Conservation (phyloP, 2,113 vertebrate species). For the Oryzias woworae region DNA sequence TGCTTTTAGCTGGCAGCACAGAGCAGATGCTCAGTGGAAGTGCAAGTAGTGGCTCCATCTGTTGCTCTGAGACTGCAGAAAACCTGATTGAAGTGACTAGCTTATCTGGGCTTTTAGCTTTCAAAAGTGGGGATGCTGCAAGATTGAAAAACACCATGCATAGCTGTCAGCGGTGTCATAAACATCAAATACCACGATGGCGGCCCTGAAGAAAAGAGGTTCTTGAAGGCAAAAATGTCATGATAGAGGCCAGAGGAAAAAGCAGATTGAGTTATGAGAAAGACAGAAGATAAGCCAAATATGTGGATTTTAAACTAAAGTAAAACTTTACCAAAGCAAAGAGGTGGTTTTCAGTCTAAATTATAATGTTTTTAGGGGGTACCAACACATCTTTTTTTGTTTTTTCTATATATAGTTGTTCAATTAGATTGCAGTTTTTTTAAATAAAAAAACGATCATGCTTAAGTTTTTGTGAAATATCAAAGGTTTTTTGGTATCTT, state of each 20-base stretch:
- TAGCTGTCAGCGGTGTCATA: constrained; percentile 39
- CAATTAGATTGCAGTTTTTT: no score
- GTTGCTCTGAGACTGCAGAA: constrained; percentile 54
- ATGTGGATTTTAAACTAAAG: constrained; percentile 1
- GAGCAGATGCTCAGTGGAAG: constrained; percentile 60
- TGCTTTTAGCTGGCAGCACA: constrained; percentile 45
- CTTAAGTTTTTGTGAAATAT: no score
- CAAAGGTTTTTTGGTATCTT: no score
- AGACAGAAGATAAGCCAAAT: neutral
- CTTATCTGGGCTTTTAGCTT: constrained; percentile 50
- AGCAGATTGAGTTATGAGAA: constrained; percentile 17
- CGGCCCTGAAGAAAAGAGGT: constrained; percentile 22
- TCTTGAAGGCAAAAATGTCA: constrained; percentile 30
- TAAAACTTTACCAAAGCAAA: no score
- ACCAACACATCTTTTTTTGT: no score
- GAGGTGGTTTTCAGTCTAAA: no score
- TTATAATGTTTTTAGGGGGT: no score
- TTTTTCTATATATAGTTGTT: no score
- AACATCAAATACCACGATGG: constrained; percentile 42
- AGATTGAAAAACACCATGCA: constrained; percentile 9
- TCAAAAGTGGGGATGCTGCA: constrained; percentile 11
- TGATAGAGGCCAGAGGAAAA: constrained; percentile 26
- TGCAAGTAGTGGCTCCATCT: constrained; percentile 52
- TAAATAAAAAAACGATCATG: no score
- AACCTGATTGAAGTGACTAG: constrained; percentile 39